Percentiles rank a stretch among this genome's conserved stretches.
These are phyloP conservation scores for Martes martes DNA, from an alignment of 2,113 vertebrate species.

Conservation along the genomic window DNA sequence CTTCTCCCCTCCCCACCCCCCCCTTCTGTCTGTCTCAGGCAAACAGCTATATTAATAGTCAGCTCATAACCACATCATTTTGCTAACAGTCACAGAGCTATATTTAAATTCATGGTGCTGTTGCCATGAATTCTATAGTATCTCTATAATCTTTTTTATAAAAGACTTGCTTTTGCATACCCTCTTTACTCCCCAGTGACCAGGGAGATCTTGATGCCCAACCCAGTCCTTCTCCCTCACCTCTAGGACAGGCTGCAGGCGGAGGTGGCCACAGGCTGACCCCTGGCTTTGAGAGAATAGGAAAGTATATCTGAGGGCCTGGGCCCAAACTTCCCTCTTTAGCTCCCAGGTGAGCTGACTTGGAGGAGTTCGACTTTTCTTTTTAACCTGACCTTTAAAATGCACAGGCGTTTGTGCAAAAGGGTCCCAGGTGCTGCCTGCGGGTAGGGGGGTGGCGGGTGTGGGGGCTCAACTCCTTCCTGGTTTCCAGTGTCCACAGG, in stretches of 20 bases:
- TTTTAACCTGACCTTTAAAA: background rate
- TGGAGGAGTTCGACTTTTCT: background rate
- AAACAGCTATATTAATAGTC: constrained; percentile 74
- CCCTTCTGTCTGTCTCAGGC: constrained; percentile 47
- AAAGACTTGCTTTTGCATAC: constrained; percentile 24
- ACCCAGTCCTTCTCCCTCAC: background rate
- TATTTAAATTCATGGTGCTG: constrained; percentile 70
- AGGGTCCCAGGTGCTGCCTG: background rate
- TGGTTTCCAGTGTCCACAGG: constrained; percentile 12
- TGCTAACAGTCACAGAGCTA: constrained; percentile 70
- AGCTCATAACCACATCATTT: constrained; percentile 67
- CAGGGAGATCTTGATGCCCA: background rate
- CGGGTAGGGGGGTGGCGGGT: fast-evolving
- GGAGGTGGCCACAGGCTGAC: background rate
- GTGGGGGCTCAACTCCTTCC: background rate
- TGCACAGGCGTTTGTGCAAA: background rate
- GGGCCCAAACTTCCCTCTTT: background rate
- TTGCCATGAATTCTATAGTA: constrained; percentile 56
- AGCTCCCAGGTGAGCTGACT: background rate
- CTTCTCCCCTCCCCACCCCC: background rate
- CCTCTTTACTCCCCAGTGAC: background rate
- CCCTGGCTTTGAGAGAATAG: background rate
- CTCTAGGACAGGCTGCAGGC: background rate
- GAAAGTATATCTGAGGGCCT: background rate
- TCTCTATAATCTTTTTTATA: constrained; percentile 39